Evolutionary conservation across 1,140 invertebrate genomes (phyloP).

Genomic region (Proales similis): DNA sequence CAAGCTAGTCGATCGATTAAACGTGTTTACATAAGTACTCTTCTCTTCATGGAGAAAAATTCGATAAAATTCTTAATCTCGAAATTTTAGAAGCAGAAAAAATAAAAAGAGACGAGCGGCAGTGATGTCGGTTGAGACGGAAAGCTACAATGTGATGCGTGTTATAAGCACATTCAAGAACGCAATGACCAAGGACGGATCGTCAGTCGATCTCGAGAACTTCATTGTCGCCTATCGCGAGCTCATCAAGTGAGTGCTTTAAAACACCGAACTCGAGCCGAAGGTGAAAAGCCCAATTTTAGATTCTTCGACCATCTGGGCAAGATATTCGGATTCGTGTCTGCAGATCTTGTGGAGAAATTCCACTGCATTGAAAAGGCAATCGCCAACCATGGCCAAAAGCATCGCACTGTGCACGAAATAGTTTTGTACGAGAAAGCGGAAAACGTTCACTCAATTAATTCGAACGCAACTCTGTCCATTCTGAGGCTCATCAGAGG

Average conservation of each 20-base stretch:
- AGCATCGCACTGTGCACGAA: slow-evolving; percentile 23
- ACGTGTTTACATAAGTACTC: too few relatives aligned
- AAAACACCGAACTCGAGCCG: background rate
- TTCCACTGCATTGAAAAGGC: slow-evolving; percentile 34
- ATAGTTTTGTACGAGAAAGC: slow-evolving; percentile 17
- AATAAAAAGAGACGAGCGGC: too few relatives aligned
- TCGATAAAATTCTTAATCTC: too few relatives aligned
- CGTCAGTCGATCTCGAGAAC: background rate
- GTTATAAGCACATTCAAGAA: background rate
- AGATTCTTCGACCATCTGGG: slow-evolving; percentile 37
- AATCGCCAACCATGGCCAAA: slow-evolving; percentile 3
- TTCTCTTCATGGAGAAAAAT: too few relatives aligned
- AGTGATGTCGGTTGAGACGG: too few relatives aligned
- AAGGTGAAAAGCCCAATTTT: background rate
- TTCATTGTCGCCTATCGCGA: slow-evolving; percentile 24
- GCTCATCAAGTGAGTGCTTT: slow-evolving; percentile 10
- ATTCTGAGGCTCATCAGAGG: slow-evolving; percentile 25
- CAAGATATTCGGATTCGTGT: slow-evolving; percentile 23
- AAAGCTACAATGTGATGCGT: slow-evolving; percentile 10
- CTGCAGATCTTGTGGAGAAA: slow-evolving; percentile 20
- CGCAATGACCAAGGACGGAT: slow-evolving; percentile 3
- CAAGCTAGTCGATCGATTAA: too few relatives aligned
- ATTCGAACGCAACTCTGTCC: slow-evolving; percentile 14
- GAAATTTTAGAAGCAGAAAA: too few relatives aligned
- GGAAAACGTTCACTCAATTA: background rate